Conservation (phyloP, 2,113 vertebrate genomes). For the Sinocyclocheilus anophthalmus region DNA sequence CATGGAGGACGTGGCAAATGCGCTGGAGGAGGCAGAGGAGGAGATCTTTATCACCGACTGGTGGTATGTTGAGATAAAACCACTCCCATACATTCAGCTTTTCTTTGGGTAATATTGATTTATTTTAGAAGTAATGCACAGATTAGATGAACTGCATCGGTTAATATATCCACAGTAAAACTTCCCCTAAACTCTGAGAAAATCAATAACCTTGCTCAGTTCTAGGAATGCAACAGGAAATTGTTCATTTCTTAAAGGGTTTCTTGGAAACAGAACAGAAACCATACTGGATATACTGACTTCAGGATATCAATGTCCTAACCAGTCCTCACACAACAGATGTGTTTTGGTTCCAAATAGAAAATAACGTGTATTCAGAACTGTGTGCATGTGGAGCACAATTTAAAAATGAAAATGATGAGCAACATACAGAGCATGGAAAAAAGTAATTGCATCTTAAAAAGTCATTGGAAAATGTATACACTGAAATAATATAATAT, state of each 20-base stretch:
- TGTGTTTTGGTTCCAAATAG: not conserved
- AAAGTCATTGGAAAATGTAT: no score
- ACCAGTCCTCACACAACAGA: not conserved
- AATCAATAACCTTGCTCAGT: not conserved
- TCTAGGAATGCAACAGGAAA: not conserved
- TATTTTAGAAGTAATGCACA: not conserved
- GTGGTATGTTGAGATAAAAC: slow-evolving; percentile 83
- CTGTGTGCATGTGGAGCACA: not conserved
- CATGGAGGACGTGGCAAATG: slow-evolving; percentile 92
- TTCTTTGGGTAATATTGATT: slow-evolving; percentile 9
- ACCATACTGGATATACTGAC: not conserved
- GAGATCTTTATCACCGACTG: slow-evolving; percentile 99
- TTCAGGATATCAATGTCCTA: not conserved
- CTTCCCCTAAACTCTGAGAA: no score
- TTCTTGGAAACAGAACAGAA: not conserved
- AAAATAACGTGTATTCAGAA: not conserved
- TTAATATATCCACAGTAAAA: not conserved
- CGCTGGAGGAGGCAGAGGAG: slow-evolving; percentile 90
- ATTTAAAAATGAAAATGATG: not conserved
- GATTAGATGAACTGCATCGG: not conserved
- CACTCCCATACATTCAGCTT: not conserved
- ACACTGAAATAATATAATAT: no score
- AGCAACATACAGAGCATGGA: not conserved
- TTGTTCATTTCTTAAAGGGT: not conserved
- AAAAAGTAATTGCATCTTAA: not conserved